Evolutionary conservation across 2,888 invertebrate species (phyloP), one percentile per base, ranked within the genome.

Genomic region (Nomada goodeniana): DNA sequence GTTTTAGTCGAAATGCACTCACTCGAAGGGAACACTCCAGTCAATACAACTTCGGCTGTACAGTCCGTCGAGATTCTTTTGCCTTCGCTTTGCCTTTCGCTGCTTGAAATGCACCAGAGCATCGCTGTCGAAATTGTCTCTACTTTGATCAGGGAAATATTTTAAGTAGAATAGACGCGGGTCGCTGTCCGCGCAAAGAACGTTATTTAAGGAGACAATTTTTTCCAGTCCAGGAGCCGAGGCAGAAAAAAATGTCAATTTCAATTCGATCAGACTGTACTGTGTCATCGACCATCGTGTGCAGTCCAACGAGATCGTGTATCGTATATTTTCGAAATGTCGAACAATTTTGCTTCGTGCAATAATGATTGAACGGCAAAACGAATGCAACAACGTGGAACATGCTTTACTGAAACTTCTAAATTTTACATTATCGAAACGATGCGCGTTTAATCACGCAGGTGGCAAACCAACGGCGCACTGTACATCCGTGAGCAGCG

Each of bases 41-140:
- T 92, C 92, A 91, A 92, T 92, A 91, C 86, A 91, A 91, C 90
- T 91, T 82, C 91, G 82, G 88, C 85, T 88, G 88, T 89, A 90
- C 89, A 90, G 88, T 91, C 89, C 77, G 85, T 88, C 59, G 90
- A 90, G 64, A 89, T 90, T 87, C 83, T 89, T 89, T 90, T 91
- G 91, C 89, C 91, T 74, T 44, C 44, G 55, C 18, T 26, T 53
- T 36, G 65, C 26, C 36, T 47, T 36, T 4, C 71, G 57, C 4
- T 23, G 42, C 10, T 42, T 18, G 42, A 29, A n/a, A 55, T 59
- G 55, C 44, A 23, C 53, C 0, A 3, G 13, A 61, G 42, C 52
- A 42, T 60, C 44, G 55, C 15, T 63, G 2, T 9, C 15, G 4
- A 60, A 36, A n/a, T 7, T n/a, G n/a, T 10, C 65, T 26, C 2